Percentiles rank a stretch among this genome's conserved stretches.
These are phyloP conservation scores for Melanotaenia nigrans DNA, from an alignment of 2,797 vertebrate genomes.

Conservation along the genomic window DNA sequence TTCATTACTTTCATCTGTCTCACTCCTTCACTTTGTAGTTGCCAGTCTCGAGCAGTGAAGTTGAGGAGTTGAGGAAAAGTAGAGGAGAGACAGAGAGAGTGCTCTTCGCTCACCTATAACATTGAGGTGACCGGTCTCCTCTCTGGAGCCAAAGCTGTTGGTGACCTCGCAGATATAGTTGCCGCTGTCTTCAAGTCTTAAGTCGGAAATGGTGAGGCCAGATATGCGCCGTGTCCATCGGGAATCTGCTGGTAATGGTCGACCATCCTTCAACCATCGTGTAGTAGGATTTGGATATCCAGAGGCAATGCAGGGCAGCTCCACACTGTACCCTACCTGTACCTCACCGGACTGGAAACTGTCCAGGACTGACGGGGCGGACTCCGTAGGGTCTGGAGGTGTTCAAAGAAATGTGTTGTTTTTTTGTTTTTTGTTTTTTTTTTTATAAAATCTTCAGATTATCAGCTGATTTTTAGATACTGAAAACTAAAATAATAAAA, in stretches of 20 bases:
- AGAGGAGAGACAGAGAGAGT: not conserved
- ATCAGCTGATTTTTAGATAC: not conserved
- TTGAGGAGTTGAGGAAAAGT: not conserved
- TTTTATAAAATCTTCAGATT: not conserved
- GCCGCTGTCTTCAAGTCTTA: conserved; percentile 94
- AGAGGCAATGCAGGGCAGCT: conserved; percentile 94
- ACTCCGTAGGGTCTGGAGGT: conserved; percentile 90
- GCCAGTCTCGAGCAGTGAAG: conserved; percentile 7
- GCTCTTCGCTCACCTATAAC: conserved; percentile 87
- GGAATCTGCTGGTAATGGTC: conserved; percentile 90
- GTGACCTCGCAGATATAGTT: conserved; percentile 98
- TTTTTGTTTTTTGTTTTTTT: no score
- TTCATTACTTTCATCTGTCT: conserved; percentile 2
- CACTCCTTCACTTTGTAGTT: conserved; percentile 6
- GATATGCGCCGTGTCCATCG: conserved; percentile 93
- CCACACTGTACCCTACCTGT: conserved; percentile 88
- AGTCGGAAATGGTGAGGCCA: conserved; percentile 91
- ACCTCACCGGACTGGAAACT: conserved; percentile 95
- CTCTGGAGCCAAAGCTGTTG: conserved; percentile 97
- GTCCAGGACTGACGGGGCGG: conserved; percentile 93
- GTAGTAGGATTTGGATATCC: conserved; percentile 95
- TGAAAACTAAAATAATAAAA: conserved; percentile 1
- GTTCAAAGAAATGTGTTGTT: not conserved
- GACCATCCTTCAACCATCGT: conserved; percentile 95
- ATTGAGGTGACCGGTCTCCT: conserved; percentile 92